These are phyloP conservation scores for Pitta sordida DNA, from an alignment of 2,113 vertebrate genomes.

Conservation along the genomic window DNA sequence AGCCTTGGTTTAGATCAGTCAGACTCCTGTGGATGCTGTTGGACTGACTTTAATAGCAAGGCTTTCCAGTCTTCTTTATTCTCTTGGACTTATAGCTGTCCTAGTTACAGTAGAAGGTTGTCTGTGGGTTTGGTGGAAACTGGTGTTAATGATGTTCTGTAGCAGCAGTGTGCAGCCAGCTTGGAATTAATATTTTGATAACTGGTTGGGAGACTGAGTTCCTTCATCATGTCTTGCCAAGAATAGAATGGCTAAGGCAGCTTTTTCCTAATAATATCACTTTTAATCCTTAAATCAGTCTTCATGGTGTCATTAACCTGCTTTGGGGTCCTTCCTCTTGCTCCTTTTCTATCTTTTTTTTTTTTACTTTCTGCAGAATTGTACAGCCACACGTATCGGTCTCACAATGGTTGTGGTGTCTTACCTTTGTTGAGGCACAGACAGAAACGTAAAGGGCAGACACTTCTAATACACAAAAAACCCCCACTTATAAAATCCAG, in stretches of 20 bases:
- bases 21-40: not conserved
- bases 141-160: not conserved
- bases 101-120: not conserved
- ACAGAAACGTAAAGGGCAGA: not conserved
- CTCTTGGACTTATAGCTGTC: not conserved
- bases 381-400: accelerated
- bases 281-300: not conserved
- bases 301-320: not conserved
- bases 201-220: not conserved
- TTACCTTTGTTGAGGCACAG: not conserved
- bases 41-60: not conserved
- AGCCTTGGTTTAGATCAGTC: not conserved
- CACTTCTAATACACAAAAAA: not conserved
- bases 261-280: not conserved
- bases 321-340: not conserved
- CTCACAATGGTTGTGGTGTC: not conserved
- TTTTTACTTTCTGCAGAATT: not conserved
- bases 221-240: not conserved
- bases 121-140: not conserved
- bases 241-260: not conserved
- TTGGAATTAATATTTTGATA: not conserved
- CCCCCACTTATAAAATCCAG: not conserved
- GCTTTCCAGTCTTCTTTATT: not conserved
- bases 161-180: not conserved
- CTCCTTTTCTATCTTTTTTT: not conserved